Evolutionary conservation across 1,140 invertebrate genomes (phyloP).

Genomic region (Nasonia longicornis): DNA sequence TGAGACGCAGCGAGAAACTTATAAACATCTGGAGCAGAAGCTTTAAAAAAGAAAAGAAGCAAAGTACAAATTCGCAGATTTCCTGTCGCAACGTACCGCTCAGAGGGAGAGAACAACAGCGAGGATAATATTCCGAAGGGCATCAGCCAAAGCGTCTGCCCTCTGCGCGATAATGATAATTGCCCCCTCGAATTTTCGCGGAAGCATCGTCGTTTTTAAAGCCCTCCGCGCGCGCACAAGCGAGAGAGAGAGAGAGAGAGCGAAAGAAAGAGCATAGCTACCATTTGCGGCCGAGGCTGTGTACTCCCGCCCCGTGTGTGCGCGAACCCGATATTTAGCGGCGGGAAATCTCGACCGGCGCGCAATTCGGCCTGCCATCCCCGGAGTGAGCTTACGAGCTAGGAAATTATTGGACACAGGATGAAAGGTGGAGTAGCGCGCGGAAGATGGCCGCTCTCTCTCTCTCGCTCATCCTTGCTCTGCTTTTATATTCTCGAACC

Average conservation of each 20-base stretch:
- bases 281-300: background rate
- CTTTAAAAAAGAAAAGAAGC: background rate
- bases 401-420: conserved; percentile 12
- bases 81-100: background rate
- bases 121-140: background rate
- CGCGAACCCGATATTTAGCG: background rate
- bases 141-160: background rate
- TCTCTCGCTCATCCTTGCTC: background rate
- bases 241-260: background rate
- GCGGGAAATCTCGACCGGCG: conserved; percentile 11
- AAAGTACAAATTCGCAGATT: background rate
- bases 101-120: background rate
- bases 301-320: background rate
- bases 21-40: background rate
- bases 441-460: background rate
- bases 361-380: background rate
- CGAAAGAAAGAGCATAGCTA: background rate
- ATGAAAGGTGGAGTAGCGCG: conserved; percentile 52
- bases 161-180: conserved; percentile 6
- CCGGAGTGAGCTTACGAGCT: background rate
- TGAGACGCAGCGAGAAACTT: background rate
- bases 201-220: background rate
- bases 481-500: conserved; percentile 8
- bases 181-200: conserved; percentile 6
- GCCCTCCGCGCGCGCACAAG: background rate